Evolutionary conservation across 2,113 vertebrate species (phyloP).

Genomic region (Lophochroa leadbeateri): DNA sequence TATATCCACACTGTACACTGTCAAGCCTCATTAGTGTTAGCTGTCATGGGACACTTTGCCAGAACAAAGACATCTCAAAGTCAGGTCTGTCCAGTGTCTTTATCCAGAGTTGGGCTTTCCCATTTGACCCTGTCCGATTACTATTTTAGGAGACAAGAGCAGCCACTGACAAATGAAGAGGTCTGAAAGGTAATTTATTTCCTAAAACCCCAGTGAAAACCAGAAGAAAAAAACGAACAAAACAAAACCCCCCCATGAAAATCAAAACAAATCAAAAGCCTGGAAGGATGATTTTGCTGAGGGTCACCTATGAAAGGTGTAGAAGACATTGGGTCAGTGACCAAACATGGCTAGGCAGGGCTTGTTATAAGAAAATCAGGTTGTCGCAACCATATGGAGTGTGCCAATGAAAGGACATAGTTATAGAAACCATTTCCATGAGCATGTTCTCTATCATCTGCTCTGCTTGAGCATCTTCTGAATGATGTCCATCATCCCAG

Average conservation of each 20-base stretch:
- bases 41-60: background rate
- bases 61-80: background rate
- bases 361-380: background rate
- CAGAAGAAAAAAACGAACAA: background rate
- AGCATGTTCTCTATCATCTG: background rate
- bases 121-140: background rate
- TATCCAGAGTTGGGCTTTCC: background rate
- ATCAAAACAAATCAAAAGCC: background rate
- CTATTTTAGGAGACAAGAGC: background rate
- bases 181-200: background rate
- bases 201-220: background rate
- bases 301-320: background rate
- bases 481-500: background rate
- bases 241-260: background rate
- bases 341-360: background rate
- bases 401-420: background rate
- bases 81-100: background rate
- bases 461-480: background rate
- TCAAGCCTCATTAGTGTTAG: background rate
- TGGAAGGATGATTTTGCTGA: background rate
- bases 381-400: background rate
- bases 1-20: accelerated
- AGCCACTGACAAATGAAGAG: background rate
- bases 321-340: background rate
- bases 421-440: background rate